phyloP scores from a whole-genome alignment of 2,113 vertebrate species.

The Oxyura jamaicensis region DNA sequence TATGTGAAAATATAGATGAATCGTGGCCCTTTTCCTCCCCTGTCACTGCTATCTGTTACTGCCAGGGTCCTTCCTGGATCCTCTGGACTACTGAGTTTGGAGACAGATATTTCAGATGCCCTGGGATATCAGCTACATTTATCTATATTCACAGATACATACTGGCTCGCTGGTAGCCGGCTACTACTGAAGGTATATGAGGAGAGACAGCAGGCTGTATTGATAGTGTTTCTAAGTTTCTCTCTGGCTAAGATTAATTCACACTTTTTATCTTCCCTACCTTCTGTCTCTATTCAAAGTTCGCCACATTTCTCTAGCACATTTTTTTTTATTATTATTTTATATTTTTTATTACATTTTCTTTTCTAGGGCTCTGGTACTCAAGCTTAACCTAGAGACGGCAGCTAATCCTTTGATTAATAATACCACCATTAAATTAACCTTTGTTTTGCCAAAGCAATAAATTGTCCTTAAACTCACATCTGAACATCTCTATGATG shows the following conservation, averaged over 20 bases:
- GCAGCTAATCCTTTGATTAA: not conserved
- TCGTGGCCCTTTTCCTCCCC: not conserved
- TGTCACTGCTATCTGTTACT: not conserved
- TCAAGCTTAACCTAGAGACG: not conserved
- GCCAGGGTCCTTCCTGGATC: not conserved
- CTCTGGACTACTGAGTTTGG: not conserved
- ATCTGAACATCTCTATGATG: not conserved
- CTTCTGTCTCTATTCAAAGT: conserved; percentile 2
- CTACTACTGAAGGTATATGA: not conserved
- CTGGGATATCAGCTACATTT: conserved; percentile 11
- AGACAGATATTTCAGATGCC: conserved; percentile 11
- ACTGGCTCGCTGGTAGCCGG: not conserved
- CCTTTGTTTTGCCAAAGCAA: not conserved
- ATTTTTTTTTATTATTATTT: not conserved
- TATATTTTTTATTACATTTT: not conserved
- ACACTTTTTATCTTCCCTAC: conserved; percentile 6
- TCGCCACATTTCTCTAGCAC: not conserved
- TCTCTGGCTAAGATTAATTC: conserved; percentile 40
- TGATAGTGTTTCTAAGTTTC: not conserved
- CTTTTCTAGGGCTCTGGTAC: not conserved
- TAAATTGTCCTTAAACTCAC: not conserved
- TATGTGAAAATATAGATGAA: not conserved
- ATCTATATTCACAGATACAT: not conserved
- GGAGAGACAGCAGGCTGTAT: not conserved
- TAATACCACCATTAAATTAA: not conserved